These are phyloP conservation scores for Neomicropteryx cornuta DNA, from an alignment of 1,140 invertebrate genomes.

Conservation along the genomic window DNA sequence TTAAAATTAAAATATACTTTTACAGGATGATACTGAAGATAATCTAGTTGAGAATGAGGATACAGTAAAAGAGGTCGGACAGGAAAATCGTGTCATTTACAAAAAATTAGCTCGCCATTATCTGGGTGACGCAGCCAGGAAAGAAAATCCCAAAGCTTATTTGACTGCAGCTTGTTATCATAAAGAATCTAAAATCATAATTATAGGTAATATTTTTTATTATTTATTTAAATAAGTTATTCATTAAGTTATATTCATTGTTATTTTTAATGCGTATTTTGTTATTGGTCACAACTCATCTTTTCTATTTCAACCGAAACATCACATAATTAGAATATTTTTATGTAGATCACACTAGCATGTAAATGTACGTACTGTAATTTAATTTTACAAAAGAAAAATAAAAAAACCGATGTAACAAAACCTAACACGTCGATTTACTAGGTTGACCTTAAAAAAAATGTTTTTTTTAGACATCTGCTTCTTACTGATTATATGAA, in stretches of 20 bases:
- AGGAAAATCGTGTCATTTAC: slow-evolving; percentile 48
- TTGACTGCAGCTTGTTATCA: slow-evolving; percentile 76
- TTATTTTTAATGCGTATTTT: slow-evolving; percentile 5
- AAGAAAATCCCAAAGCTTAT: slow-evolving; percentile 43
- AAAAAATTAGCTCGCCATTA: slow-evolving; percentile 60
- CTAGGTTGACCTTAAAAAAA: too few relatives aligned
- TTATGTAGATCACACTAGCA: slow-evolving; percentile 3
- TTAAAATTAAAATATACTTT: too few relatives aligned
- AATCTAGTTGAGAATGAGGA: slow-evolving; percentile 45
- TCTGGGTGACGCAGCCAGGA: slow-evolving; percentile 55
- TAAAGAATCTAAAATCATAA: slow-evolving; percentile 61
- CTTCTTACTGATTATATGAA: too few relatives aligned
- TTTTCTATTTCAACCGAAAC: background rate
- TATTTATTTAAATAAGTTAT: slow-evolving; percentile 4
- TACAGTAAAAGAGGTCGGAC: slow-evolving; percentile 34
- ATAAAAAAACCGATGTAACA: too few relatives aligned
- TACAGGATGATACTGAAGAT: slow-evolving; percentile 46
- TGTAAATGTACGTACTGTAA: background rate
- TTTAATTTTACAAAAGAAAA: slow-evolving; percentile 19
- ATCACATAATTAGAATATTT: slow-evolving; percentile 6
- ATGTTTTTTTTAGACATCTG: too few relatives aligned
- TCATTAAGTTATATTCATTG: too few relatives aligned
- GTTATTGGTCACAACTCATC: background rate
- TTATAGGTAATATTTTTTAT: slow-evolving; percentile 43
- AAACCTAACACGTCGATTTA: too few relatives aligned